phyloP scores from a whole-genome alignment of 1,140 invertebrate genomes.

The Bombus breviceps region DNA sequence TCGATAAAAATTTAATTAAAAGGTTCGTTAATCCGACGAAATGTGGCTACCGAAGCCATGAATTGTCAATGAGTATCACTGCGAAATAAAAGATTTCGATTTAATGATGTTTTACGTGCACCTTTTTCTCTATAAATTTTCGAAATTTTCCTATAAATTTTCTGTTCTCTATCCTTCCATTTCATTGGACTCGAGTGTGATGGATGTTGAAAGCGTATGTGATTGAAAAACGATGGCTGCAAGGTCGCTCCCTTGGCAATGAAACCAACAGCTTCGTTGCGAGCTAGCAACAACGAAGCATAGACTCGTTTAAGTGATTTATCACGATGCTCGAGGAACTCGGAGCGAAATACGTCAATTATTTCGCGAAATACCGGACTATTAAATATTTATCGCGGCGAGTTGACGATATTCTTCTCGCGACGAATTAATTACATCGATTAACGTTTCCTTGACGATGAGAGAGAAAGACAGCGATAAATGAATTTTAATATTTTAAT shows the following conservation, averaged over 20 bases:
- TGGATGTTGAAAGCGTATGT: not conserved
- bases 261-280: constrained; percentile 5
- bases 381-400: not conserved
- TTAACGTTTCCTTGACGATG: not conserved
- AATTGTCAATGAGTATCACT: no score
- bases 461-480: no score
- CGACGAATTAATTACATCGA: not conserved
- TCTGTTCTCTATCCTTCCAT: not conserved
- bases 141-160: not conserved
- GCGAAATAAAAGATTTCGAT: no score
- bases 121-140: not conserved
- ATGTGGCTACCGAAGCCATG: no score
- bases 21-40: no score
- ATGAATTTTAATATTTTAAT: no score
- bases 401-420: not conserved
- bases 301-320: constrained; percentile 22
- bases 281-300: constrained; percentile 2
- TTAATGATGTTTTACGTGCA: not conserved
- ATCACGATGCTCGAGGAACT: not conserved
- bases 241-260: constrained; percentile 42
- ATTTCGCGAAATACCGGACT: not conserved
- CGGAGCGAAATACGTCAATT: not conserved
- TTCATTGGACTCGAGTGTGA: not conserved
- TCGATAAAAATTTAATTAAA: no score
- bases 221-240: constrained; percentile 28